A percentile compares a stretch with the other conserved stretches of the same genome.
Evolutionary conservation across 2,888 invertebrate species (phyloP).

Genomic region (Leucophenga montana): DNA sequence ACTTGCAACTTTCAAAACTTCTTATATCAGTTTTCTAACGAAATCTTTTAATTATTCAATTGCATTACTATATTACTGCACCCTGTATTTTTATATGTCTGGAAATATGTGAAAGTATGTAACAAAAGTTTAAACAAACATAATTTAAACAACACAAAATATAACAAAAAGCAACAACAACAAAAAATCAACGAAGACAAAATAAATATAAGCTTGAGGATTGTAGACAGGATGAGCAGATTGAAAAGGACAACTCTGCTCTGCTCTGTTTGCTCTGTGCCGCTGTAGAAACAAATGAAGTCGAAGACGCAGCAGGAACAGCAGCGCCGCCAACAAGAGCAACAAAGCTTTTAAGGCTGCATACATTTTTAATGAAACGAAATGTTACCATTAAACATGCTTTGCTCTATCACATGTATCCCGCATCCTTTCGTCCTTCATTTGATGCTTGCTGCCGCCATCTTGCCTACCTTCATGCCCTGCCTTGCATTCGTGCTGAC

Average conservation of each 20-base stretch:
- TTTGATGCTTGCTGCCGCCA: no score
- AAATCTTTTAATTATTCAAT: no score
- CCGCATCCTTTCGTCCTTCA: slow-evolving; percentile 19
- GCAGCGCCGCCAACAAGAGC: slow-evolving; percentile 39
- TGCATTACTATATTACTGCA: no score
- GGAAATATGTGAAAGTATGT: neutral
- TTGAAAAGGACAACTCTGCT: slow-evolving; percentile 28
- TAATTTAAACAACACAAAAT: neutral
- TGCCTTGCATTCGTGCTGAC: no score
- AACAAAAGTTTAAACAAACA: neutral
- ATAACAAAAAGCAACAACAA: neutral
- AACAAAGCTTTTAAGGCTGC: slow-evolving; percentile 63
- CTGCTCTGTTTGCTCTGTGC: neutral
- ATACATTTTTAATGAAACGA: slow-evolving; percentile 67
- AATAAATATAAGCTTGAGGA: slow-evolving; percentile 1
- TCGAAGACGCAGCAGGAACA: slow-evolving; percentile 26
- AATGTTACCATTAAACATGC: slow-evolving; percentile 64
- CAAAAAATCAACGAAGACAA: neutral
- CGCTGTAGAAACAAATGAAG: slow-evolving; percentile 21
- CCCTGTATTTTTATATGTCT: slow-evolving; percentile 21
- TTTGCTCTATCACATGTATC: slow-evolving; percentile 27
- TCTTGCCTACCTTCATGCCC: neutral
- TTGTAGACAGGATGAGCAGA: no score
- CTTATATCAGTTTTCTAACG: no score
- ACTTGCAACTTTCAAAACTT: no score